Conservation (phyloP, 1,140 invertebrate genomes). For the Zaprionus lachaisei region DNA sequence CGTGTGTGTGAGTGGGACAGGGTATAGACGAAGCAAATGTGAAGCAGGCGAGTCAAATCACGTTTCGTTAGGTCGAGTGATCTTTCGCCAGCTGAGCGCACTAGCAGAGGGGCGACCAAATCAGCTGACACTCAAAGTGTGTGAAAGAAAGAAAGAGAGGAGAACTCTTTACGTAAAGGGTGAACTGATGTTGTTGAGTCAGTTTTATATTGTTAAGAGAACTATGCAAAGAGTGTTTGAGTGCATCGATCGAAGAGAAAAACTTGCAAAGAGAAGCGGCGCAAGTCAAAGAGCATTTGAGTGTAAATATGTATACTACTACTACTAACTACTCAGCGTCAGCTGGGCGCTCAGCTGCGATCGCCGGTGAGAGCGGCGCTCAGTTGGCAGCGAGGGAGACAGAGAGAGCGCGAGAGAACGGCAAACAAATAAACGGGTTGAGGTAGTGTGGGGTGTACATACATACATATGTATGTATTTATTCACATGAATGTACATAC, state of each 20-base stretch:
- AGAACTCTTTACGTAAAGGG: conserved; percentile 10
- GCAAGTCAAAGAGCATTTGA: background rate
- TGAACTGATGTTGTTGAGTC: conserved; percentile 10
- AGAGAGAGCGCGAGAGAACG: background rate
- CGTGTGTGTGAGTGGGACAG: background rate
- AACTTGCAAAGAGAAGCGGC: background rate
- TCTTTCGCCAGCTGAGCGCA: conserved; percentile 23
- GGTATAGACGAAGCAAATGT: conserved; percentile 15
- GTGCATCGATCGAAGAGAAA: conserved; percentile 8
- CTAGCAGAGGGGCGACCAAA: conserved; percentile 1
- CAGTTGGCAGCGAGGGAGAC: background rate
- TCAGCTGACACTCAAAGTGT: conserved; percentile 29
- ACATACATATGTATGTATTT: background rate
- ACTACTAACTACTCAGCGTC: background rate
- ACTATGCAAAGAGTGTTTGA: conserved; percentile 17
- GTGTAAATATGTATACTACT: background rate
- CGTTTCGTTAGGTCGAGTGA: conserved; percentile 58
- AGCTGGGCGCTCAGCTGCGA: conserved; percentile 15
- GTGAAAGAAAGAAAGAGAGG: conserved; percentile 9
- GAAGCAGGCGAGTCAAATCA: conserved; percentile 48
- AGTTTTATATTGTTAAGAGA: background rate
- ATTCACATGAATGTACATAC: conserved; percentile 10
- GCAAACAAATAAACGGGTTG: conserved; percentile 36
- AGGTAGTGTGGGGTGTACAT: conserved; percentile 12
- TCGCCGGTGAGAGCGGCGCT: conserved; percentile 24